Conservation (phyloP, 1,140 invertebrate species). For the Drosophila erecta region DNA sequence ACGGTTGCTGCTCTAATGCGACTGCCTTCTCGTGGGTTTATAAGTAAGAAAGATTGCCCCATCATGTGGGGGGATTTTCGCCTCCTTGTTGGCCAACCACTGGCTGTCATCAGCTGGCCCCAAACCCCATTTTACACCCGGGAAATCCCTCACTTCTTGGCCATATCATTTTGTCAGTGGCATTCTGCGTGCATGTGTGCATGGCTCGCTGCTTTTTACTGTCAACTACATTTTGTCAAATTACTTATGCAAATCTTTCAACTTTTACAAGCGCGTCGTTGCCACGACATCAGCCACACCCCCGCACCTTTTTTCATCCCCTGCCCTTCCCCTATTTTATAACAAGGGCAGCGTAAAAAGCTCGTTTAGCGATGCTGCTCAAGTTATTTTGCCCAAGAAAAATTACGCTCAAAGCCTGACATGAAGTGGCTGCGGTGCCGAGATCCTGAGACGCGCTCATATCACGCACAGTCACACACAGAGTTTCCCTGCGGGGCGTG, state of each 20-base stretch:
- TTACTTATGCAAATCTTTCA: slow-evolving; percentile 83
- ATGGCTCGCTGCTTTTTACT: slow-evolving; percentile 70
- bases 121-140: neutral
- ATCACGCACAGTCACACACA: slow-evolving; percentile 57
- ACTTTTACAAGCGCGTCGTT: slow-evolving; percentile 81
- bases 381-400: slow-evolving; percentile 54
- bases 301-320: neutral
- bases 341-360: slow-evolving; percentile 57
- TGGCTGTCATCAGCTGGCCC: slow-evolving; percentile 23
- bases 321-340: slow-evolving; percentile 12
- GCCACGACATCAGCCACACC: slow-evolving; percentile 58
- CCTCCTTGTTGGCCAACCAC: slow-evolving; percentile 25
- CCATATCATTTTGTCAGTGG: slow-evolving; percentile 59
- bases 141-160: slow-evolving; percentile 20
- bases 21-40: slow-evolving; percentile 5
- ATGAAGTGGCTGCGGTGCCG: slow-evolving; percentile 59
- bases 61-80: slow-evolving; percentile 40
- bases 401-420: slow-evolving; percentile 73
- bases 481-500: slow-evolving; percentile 7
- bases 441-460: slow-evolving; percentile 44
- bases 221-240: slow-evolving; percentile 83
- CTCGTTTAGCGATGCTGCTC: slow-evolving; percentile 64
- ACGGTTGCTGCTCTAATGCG: slow-evolving; percentile 19
- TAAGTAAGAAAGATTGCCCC: slow-evolving; percentile 78
- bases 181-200: slow-evolving; percentile 52